Evolutionary conservation across 2,797 vertebrate species (phyloP), one percentile per base, ranked within the genome.

Genomic region (Luscinia luscinia): DNA sequence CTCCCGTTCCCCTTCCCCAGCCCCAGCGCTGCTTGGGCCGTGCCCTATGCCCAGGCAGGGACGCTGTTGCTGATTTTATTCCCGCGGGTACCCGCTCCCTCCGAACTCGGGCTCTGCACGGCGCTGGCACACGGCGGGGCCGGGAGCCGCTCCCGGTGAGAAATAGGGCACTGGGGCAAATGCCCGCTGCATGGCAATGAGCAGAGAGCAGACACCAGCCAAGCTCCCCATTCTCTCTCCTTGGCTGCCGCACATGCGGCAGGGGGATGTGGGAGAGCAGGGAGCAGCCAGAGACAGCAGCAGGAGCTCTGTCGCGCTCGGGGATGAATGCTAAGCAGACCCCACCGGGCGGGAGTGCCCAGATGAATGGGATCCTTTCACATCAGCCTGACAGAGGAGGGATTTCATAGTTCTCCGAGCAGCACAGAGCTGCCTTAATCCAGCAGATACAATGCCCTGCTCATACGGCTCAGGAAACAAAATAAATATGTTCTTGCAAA

Each of bases 321-420:
- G 89, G 87, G 91, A 94, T 94, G 94, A 92, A 96, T 93, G 95
- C 83, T 96, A 89, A 87, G 66, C 94, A 95, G 95, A 96, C 93
- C 94, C 95, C 95, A 96, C 94, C 0, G 85, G 59, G 91, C 66
- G 14, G 80, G 86, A 95, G 49, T 28, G 66, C 87, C 77, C 48
- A n/a, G 34, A 96, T 98, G 96, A 97, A 97, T 97, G 96, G 90
- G 77, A 91, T 93, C 97, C 95, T 97, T 97, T 96, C 94, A 97
- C 83, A 92, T 77, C 90, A 61, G 66, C 55, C 94, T 91, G 91
- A 97, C 95, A 94, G 93, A 96, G 89, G 89, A 94, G 95, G 95
- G 93, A 89, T 63, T 82, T 84, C 73, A 90, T 93, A 94, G 96
- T 93, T 95, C 88, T 95, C 88, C 0, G 2, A 81, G 95, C 94